These are phyloP conservation scores for Xenopus laevis DNA, from an alignment of 2,113 vertebrate species.

Conservation along the genomic window DNA sequence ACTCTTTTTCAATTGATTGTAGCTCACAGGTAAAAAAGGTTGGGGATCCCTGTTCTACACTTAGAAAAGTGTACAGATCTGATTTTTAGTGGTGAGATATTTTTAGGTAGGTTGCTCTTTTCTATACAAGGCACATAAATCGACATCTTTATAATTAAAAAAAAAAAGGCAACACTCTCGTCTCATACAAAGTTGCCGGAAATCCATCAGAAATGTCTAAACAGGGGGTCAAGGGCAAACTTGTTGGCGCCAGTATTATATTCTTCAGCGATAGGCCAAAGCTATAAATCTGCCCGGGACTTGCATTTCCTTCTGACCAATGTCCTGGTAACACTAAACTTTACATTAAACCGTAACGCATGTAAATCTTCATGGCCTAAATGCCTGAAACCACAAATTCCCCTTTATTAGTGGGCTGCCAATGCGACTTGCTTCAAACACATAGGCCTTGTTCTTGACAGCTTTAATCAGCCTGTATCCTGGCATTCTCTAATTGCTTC, in stretches of 20 bases:
- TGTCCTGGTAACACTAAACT: slow-evolving; percentile 10
- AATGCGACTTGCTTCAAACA: slow-evolving; percentile 30
- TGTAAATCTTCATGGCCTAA: slow-evolving; percentile 12
- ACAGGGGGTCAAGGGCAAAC: neutral
- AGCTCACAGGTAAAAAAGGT: too few species aligned
- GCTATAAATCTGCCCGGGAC: neutral
- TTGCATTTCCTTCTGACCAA: slow-evolving; percentile 4
- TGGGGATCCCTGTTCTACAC: too few species aligned
- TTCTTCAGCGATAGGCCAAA: neutral
- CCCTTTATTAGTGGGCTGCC: slow-evolving; percentile 28
- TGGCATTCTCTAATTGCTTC: slow-evolving; percentile 40
- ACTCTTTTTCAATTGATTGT: too few species aligned
- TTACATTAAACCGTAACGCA: slow-evolving; percentile 9
- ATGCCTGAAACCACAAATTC: slow-evolving; percentile 27
- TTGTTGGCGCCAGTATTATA: neutral
- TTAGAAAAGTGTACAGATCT: too few species aligned
- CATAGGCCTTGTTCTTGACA: slow-evolving; percentile 32
- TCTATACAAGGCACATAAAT: too few species aligned
- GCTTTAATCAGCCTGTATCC: slow-evolving; percentile 36
- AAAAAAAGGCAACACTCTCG: too few species aligned
- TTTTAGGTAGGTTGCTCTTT: too few species aligned
- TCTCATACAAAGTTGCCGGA: too few species aligned
- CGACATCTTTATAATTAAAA: too few species aligned
- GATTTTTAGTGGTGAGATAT: too few species aligned
- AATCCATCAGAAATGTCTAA: neutral